Evolutionary conservation across 2,113 vertebrate genomes (phyloP).

Genomic region (Hemiscyllium ocellatum): DNA sequence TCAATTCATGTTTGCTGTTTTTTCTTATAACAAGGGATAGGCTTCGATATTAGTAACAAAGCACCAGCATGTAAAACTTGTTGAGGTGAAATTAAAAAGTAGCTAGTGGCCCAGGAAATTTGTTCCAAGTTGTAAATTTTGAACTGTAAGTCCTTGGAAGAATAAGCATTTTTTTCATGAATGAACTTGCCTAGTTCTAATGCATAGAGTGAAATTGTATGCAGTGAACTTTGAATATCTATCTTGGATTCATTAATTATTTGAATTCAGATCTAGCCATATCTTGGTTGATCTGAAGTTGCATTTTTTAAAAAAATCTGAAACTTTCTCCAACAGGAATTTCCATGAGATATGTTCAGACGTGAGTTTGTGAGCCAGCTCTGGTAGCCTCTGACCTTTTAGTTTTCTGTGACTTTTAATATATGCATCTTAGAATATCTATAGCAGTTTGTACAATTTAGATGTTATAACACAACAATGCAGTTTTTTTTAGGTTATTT

Average conservation of each 20-base stretch:
- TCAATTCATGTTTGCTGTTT: neutral
- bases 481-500: neutral
- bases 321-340: neutral
- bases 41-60: neutral
- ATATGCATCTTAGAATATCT: neutral
- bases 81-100: neutral
- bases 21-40: neutral
- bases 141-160: neutral
- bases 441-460: neutral
- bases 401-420: neutral
- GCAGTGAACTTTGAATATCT: neutral
- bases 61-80: neutral
- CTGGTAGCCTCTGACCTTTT: neutral
- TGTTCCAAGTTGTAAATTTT: conserved; percentile 10
- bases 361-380: too few species aligned
- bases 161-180: neutral
- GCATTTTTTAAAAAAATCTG: neutral
- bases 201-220: neutral
- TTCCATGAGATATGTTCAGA: neutral
- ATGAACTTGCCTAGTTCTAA: neutral
- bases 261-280: neutral
- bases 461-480: neutral
- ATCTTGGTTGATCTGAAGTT: neutral
- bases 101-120: neutral
- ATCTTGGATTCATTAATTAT: neutral